Evolutionary conservation across 2,797 vertebrate genomes (phyloP).

Genomic region (Paratrypauchen microcephalus): DNA sequence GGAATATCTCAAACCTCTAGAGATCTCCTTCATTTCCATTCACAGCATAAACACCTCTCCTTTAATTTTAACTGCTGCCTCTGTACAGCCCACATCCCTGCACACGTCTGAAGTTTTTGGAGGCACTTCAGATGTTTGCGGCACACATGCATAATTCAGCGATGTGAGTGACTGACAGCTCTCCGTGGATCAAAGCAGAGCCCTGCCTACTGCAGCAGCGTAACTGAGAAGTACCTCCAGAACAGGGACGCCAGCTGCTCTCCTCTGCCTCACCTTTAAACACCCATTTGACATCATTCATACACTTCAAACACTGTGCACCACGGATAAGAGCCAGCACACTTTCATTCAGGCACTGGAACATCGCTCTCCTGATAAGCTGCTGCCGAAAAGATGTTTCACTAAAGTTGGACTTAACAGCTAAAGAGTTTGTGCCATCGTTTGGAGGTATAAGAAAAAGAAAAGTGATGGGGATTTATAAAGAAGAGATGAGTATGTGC

Average conservation of each 20-base stretch:
- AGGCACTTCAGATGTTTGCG: conserved; percentile 14
- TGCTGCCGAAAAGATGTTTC: not conserved
- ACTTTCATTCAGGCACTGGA: not conserved
- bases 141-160: conserved; percentile 47
- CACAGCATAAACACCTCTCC: not conserved
- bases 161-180: conserved; percentile 43
- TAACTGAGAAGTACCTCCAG: conserved; percentile 11
- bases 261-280: conserved; percentile 4
- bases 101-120: not conserved
- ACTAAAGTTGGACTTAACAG: not conserved
- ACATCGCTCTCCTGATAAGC: conserved; percentile 3
- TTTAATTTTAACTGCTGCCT: not conserved
- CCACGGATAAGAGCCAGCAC: not conserved
- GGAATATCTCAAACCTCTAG: not conserved
- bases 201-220: conserved; percentile 13
- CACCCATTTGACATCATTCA: not conserved
- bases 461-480: not conserved
- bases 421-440: not conserved
- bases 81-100: not conserved
- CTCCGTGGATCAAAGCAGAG: conserved; percentile 47
- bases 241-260: conserved; percentile 2
- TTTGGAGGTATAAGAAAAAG: not conserved
- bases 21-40: not conserved
- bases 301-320: conserved; percentile 1
- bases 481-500: not conserved